Percentiles rank a stretch among this genome's conserved stretches.
Evolutionary conservation across 2,888 invertebrate genomes (phyloP).

Genomic region (Protophormia terraenovae): DNA sequence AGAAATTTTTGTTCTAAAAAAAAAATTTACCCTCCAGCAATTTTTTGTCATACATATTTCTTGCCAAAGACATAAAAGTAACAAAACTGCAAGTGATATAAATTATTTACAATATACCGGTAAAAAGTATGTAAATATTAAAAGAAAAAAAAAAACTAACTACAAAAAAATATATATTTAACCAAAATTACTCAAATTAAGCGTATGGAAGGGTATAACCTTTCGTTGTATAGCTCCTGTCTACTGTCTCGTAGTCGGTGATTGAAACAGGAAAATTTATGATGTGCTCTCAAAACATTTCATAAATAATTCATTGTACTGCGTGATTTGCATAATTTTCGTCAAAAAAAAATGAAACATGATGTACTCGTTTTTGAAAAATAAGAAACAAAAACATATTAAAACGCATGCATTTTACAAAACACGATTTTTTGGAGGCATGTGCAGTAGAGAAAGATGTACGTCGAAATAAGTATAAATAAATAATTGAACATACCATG

Average conservation of each 20-base stretch:
- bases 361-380: slow-evolving; percentile 25
- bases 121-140: slow-evolving; percentile 52
- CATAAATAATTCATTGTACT: slow-evolving; percentile 70
- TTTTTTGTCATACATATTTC: slow-evolving; percentile 36
- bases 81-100: slow-evolving; percentile 28
- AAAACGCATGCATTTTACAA: neutral
- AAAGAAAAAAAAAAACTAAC: slow-evolving; percentile 22
- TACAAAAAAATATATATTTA: slow-evolving; percentile 44
- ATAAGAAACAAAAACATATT: neutral
- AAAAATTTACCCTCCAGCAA: slow-evolving; percentile 24
- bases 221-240: slow-evolving; percentile 53
- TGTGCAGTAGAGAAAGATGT: slow-evolving; percentile 15
- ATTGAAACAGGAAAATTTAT: slow-evolving; percentile 67
- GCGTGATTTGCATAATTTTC: slow-evolving; percentile 72
- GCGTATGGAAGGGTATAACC: slow-evolving; percentile 50
- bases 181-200: slow-evolving; percentile 61
- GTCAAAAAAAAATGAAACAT: slow-evolving; percentile 68
- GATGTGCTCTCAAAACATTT: slow-evolving; percentile 69
- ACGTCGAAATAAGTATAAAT: slow-evolving; percentile 1
- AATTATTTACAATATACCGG: slow-evolving; percentile 41
- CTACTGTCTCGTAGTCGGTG: slow-evolving; percentile 16
- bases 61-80: neutral
- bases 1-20: neutral
- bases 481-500: slow-evolving; percentile 44
- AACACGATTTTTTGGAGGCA: neutral